phyloP scores from a whole-genome alignment of 2,888 invertebrate genomes.

The Cepaea hortensis region DNA sequence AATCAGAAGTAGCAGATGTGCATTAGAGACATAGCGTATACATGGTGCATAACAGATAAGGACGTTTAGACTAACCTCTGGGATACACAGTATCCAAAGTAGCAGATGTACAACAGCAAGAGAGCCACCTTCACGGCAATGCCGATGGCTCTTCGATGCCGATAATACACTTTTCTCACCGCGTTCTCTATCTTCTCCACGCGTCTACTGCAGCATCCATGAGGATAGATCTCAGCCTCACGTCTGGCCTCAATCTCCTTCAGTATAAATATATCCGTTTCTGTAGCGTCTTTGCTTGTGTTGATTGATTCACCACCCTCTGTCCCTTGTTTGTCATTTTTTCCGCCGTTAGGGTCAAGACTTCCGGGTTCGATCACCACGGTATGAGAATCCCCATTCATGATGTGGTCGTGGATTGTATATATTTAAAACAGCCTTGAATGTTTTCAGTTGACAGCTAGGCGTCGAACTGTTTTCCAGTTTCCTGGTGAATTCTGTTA shows the following conservation, averaged over 20 bases:
- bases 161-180: not conserved
- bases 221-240: conserved; percentile 16
- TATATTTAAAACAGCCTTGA: too few species aligned
- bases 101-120: conserved; percentile 17
- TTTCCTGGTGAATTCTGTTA: too few species aligned
- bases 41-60: too few species aligned
- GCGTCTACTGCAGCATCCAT: conserved; percentile 13
- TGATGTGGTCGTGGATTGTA: not conserved
- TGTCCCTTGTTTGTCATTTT: not conserved
- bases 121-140: not conserved
- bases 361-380: not conserved
- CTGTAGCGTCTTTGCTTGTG: not conserved
- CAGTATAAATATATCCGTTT: conserved; percentile 12
- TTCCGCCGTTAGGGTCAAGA: not conserved
- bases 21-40: too few species aligned
- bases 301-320: too few species aligned
- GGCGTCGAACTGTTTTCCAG: too few species aligned
- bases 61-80: conserved; percentile 18
- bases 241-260: not conserved
- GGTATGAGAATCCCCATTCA: not conserved
- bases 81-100: conserved; percentile 38
- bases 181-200: conserved; percentile 18
- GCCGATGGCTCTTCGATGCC: not conserved
- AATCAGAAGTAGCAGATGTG: too few species aligned
- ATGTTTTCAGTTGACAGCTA: too few species aligned